Evolutionary conservation across 2,888 invertebrate genomes (phyloP).

Genomic region (Eupithecia vulgata): DNA sequence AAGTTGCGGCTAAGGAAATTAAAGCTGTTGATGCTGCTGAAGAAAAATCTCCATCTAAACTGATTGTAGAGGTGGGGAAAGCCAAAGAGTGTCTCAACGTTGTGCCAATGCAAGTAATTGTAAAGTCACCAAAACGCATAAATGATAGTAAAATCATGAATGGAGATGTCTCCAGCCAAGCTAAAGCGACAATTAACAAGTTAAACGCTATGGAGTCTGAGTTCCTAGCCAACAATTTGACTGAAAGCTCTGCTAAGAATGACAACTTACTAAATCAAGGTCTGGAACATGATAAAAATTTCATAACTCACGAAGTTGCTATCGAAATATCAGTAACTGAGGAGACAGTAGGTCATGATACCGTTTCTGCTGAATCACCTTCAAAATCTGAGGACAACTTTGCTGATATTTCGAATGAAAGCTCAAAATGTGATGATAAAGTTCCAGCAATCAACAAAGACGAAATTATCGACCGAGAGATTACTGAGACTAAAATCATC

Average conservation of each 20-base stretch:
- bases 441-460: conserved; percentile 25
- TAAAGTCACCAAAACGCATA: conserved; percentile 67
- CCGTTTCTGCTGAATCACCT: conserved; percentile 58
- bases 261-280: conserved; percentile 70
- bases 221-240: conserved; percentile 64
- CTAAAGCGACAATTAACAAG: conserved; percentile 64
- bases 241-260: conserved; percentile 64
- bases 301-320: conserved; percentile 16
- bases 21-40: conserved; percentile 34
- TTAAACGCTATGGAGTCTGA: conserved; percentile 74
- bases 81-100: conserved; percentile 70
- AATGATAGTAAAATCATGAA: conserved; percentile 41
- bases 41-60: conserved; percentile 39
- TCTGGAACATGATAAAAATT: conserved; percentile 46
- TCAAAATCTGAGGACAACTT: conserved; percentile 73
- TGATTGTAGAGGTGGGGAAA: conserved; percentile 70
- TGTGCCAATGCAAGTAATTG: conserved; percentile 69
- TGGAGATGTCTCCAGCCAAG: conserved; percentile 61
- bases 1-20: conserved; percentile 1
- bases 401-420: conserved; percentile 70
- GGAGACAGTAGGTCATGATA: conserved; percentile 49
- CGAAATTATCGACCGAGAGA: conserved; percentile 10
- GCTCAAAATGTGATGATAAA: conserved; percentile 62
- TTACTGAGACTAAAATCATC: not conserved
- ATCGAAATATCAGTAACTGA: conserved; percentile 26